Evolutionary conservation across 2,113 vertebrate genomes (phyloP).

Genomic region (Nettapus auritus): DNA sequence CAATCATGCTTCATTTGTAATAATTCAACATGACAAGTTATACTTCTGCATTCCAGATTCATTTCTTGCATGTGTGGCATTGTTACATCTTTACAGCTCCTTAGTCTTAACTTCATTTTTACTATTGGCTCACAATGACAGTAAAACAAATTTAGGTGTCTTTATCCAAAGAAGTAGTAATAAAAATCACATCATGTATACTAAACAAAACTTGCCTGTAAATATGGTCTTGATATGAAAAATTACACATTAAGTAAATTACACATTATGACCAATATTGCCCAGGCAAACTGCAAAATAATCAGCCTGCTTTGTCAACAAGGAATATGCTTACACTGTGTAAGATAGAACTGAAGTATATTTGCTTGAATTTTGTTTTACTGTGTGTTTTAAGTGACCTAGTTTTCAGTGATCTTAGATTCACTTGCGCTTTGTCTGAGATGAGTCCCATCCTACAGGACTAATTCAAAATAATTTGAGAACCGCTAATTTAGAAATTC

Average conservation of each 20-base stretch:
- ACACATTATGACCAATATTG: neutral
- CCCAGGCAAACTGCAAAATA: neutral
- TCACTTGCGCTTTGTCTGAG: neutral
- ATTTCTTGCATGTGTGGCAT: neutral
- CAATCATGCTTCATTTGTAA: slow-evolving; percentile 25
- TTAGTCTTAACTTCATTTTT: neutral
- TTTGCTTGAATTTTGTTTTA: neutral
- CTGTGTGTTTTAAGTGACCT: neutral
- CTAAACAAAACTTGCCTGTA: neutral
- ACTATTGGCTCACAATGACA: neutral
- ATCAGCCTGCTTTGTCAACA: neutral
- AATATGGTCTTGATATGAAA: neutral
- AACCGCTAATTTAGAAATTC: neutral
- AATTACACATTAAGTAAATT: no score
- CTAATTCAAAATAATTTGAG: neutral
- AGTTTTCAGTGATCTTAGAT: neutral
- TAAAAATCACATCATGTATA: rapidly evolving
- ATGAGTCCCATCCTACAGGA: neutral
- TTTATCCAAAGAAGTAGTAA: neutral
- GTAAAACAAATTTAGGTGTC: neutral
- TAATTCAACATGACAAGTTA: slow-evolving; percentile 25
- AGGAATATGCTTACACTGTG: neutral
- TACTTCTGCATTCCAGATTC: slow-evolving; percentile 12
- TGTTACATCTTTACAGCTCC: neutral
- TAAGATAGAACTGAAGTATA: neutral